Conservation (phyloP, 1,140 invertebrate species). For the Andricus grossulariae region DNA sequence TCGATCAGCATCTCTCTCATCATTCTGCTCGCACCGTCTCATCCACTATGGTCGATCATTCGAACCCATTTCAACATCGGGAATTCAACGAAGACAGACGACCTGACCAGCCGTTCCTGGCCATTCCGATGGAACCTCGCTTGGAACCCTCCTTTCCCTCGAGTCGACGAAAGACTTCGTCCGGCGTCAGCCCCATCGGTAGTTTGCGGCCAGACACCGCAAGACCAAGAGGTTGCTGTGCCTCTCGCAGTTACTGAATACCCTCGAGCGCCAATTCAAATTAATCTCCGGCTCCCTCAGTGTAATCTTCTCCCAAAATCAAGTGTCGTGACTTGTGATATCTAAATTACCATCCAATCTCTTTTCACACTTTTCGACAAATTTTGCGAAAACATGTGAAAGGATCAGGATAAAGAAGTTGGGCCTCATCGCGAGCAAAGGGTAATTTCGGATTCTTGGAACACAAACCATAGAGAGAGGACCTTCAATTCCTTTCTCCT, state of each 20-base stretch:
- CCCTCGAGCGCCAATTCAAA: conserved; percentile 5
- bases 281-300: background rate
- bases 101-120: conserved; percentile 33
- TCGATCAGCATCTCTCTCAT: conserved; percentile 4
- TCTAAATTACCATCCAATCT: background rate
- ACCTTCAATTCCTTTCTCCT: conserved; percentile 1
- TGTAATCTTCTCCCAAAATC: background rate
- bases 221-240: conserved; percentile 26
- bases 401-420: conserved; percentile 1
- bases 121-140: conserved; percentile 40
- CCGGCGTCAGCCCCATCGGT: conserved; percentile 42
- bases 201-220: conserved; percentile 52
- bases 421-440: background rate
- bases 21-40: conserved; percentile 2
- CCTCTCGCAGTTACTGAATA: conserved; percentile 1
- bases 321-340: conserved; percentile 12
- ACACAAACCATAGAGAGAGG: background rate
- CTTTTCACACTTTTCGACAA: background rate
- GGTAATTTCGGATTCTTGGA: conserved; percentile 12
- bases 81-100: conserved; percentile 31
- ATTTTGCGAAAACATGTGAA: conserved; percentile 31
- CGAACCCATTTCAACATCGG: conserved; percentile 7
- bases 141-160: conserved; percentile 35
- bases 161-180: conserved; percentile 43
- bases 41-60: conserved; percentile 19